Percentiles rank a stretch among this genome's conserved stretches.
Evolutionary conservation across 92 coral and sea anemone genomes (phyloP).

Genomic region (Pocillopora grandis): DNA sequence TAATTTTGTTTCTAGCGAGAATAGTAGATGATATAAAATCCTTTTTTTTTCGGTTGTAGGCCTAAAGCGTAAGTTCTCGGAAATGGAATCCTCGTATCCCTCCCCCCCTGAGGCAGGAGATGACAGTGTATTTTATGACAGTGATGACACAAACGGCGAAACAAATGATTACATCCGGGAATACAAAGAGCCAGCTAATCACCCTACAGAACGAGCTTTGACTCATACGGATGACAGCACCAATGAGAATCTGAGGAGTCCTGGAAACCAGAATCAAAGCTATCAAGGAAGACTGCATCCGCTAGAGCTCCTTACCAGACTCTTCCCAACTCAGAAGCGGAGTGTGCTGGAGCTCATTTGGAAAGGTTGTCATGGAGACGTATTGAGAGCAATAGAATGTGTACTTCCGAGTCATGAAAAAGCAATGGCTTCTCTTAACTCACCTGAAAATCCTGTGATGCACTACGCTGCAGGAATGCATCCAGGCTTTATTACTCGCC

Average conservation of each 20-base stretch:
- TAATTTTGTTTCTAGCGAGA: background rate
- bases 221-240: background rate
- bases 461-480: slow-evolving; percentile 67
- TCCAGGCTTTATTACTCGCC: slow-evolving; percentile 60
- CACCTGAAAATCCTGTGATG: slow-evolving; percentile 55
- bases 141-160: slow-evolving; percentile 42
- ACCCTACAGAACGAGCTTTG: slow-evolving; percentile 27
- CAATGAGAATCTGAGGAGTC: slow-evolving; percentile 9
- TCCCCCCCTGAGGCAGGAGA: slow-evolving; percentile 69
- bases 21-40: background rate
- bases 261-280: background rate
- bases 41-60: background rate
- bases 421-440: slow-evolving; percentile 70
- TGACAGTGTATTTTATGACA: slow-evolving; percentile 74
- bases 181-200: slow-evolving; percentile 41
- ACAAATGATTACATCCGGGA: slow-evolving; percentile 44
- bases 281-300: slow-evolving; percentile 66
- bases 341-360: slow-evolving; percentile 91
- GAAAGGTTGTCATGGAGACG: slow-evolving; percentile 93
- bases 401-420: slow-evolving; percentile 97
- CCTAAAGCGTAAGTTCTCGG: slow-evolving; percentile 58
- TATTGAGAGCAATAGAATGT: slow-evolving; percentile 87
- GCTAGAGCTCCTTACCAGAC: slow-evolving; percentile 81
- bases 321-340: slow-evolving; percentile 91
- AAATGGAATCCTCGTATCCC: slow-evolving; percentile 43